Conservation (phyloP, 23 tunicate genomes). For the Phallusia fumigata region DNA sequence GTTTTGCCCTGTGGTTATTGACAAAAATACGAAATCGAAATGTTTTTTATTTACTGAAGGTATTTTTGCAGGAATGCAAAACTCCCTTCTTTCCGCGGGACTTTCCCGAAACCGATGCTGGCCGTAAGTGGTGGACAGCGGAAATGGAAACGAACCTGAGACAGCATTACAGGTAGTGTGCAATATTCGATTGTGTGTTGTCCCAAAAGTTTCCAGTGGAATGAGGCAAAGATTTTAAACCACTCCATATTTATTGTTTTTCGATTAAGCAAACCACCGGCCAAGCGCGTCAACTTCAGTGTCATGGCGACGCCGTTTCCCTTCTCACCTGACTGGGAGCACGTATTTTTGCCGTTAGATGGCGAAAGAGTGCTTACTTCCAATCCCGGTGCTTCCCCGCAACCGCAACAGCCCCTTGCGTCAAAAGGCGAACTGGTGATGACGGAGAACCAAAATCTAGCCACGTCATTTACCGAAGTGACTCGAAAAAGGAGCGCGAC, state of each 20-base stretch:
- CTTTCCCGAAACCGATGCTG: slow-evolving; percentile 63
- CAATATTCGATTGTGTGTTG: neutral
- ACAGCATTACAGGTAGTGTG: slow-evolving; percentile 43
- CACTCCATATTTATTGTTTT: neutral
- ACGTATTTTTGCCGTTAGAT: slow-evolving; percentile 16
- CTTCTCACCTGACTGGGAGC: slow-evolving; percentile 63
- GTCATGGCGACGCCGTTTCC: slow-evolving; percentile 56
- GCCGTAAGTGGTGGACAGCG: slow-evolving; percentile 40
- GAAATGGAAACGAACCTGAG: slow-evolving; percentile 26
- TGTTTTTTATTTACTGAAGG: no score
- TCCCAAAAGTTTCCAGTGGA: neutral
- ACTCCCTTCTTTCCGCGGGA: slow-evolving; percentile 63
- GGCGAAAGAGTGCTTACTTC: neutral
- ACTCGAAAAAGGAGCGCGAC: neutral
- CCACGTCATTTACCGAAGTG: neutral
- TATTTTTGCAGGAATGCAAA: slow-evolving; percentile 54
- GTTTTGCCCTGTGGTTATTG: no score
- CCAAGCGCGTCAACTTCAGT: slow-evolving; percentile 62
- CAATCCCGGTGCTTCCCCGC: neutral
- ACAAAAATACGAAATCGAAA: no score
- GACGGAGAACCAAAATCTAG: neutral
- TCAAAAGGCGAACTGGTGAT: neutral
- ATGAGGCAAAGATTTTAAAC: neutral
- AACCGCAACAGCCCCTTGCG: neutral
- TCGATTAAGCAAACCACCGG: slow-evolving; percentile 62